Conservation (phyloP, 2,113 vertebrate genomes). For the Emydocephalus ijimae region DNA sequence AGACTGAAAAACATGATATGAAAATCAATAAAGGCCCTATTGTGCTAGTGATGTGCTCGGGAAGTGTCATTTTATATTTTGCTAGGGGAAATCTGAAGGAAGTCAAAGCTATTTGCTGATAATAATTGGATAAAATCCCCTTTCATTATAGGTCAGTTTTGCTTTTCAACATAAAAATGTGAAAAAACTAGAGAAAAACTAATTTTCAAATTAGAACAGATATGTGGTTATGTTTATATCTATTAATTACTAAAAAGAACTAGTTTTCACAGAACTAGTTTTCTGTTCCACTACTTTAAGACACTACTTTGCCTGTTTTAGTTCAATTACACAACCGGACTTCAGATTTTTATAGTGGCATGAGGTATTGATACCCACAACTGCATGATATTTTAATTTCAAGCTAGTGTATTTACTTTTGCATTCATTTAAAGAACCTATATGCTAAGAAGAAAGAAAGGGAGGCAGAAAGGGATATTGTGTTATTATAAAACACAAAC, state of each 20-base stretch:
- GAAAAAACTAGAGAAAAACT: slow-evolving; percentile 4
- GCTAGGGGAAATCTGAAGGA: slow-evolving; percentile 68
- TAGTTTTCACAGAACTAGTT: slow-evolving; percentile 34
- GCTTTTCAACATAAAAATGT: slow-evolving; percentile 57
- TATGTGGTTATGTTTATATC: slow-evolving; percentile 20
- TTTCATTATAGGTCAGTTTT: slow-evolving; percentile 67
- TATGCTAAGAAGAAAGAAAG: neutral
- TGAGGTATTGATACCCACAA: neutral
- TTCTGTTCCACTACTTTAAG: slow-evolving; percentile 19
- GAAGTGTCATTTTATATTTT: slow-evolving; percentile 79
- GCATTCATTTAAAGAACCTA: neutral
- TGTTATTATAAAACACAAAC: neutral
- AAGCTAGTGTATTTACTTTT: neutral
- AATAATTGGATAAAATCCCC: slow-evolving; percentile 71
- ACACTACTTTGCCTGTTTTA: neutral
- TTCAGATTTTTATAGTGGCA: neutral
- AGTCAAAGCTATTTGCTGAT: slow-evolving; percentile 73
- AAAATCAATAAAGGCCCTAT: slow-evolving; percentile 77
- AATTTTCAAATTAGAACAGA: slow-evolving; percentile 43
- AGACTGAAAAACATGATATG: slow-evolving; percentile 75
- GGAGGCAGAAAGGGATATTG: neutral
- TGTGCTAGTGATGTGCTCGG: slow-evolving; percentile 74
- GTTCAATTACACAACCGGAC: neutral
- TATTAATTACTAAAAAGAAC: slow-evolving; percentile 30
- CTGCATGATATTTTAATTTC: neutral